phyloP scores from a whole-genome alignment of 2,888 invertebrate species.

The Apamea monoglypha region DNA sequence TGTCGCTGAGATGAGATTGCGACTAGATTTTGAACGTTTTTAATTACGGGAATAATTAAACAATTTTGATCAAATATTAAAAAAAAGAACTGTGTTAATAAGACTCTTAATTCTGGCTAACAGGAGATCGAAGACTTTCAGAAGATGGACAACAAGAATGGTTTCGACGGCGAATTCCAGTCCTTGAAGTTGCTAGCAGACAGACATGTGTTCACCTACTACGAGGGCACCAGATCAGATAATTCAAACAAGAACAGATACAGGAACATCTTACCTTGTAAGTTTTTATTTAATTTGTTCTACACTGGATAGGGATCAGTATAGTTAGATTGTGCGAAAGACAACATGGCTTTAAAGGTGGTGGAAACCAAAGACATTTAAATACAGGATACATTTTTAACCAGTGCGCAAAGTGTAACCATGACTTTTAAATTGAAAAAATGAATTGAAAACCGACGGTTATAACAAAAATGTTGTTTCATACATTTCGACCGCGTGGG shows the following conservation, averaged over 20 bases:
- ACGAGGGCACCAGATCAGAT: constrained; percentile 96
- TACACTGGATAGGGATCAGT: background rate
- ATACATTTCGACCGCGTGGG: too few relatives aligned
- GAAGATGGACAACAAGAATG: constrained; percentile 73
- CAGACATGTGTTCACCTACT: constrained; percentile 96
- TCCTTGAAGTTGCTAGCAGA: constrained; percentile 97
- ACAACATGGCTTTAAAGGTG: too few relatives aligned
- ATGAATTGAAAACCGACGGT: too few relatives aligned
- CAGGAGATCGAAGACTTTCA: constrained; percentile 77
- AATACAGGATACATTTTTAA: too few relatives aligned
- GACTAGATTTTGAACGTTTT: too few relatives aligned
- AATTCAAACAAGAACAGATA: constrained; percentile 98
- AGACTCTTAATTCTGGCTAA: constrained; percentile 27
- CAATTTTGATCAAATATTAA: background rate
- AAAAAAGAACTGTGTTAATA: background rate
- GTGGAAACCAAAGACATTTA: background rate
- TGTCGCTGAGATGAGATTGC: too few relatives aligned
- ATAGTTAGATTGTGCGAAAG: background rate
- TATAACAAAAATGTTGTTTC: too few relatives aligned
- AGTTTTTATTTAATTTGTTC: constrained; percentile 62
- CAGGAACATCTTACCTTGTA: constrained; percentile 98
- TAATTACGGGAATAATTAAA: too few relatives aligned
- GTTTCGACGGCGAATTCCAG: constrained; percentile 99
- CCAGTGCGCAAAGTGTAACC: too few relatives aligned
- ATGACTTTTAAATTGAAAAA: too few relatives aligned